phyloP scores from a whole-genome alignment of 2,888 invertebrate genomes.

The Ctenicera cuprea region DNA sequence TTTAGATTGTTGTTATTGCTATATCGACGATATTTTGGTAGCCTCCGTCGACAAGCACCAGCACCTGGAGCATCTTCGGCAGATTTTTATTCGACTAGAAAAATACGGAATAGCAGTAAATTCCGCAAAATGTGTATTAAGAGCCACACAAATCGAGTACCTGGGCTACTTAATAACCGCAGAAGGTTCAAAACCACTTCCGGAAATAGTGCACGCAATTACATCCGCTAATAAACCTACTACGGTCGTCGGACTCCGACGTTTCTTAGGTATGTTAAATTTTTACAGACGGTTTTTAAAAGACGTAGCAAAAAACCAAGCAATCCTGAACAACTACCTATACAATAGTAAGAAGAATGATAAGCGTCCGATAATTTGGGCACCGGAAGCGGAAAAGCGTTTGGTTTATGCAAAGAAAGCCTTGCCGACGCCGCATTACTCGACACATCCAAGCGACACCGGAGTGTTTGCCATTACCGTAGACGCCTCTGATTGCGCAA shows the following conservation, averaged over 20 bases:
- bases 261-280: slow-evolving; percentile 3
- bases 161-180: not conserved
- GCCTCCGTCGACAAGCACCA: not conserved
- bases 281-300: not conserved
- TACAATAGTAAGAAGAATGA: not conserved
- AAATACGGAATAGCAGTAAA: not conserved
- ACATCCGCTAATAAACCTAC: not conserved
- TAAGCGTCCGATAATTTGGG: not conserved
- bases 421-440: not conserved
- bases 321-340: not conserved
- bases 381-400: not conserved
- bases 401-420: not conserved
- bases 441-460: not conserved
- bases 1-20: not conserved
- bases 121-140: not conserved
- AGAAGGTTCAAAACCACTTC: not conserved
- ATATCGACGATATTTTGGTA: slow-evolving; percentile 21
- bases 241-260: not conserved
- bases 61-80: not conserved
- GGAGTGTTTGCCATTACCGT: not conserved
- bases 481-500: not conserved
- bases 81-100: not conserved
- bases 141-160: not conserved
- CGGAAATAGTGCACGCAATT: not conserved
- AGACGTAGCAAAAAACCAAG: not conserved